Conservation (phyloP, 1,140 invertebrate genomes). For the Trinorchestia longiramus region DNA sequence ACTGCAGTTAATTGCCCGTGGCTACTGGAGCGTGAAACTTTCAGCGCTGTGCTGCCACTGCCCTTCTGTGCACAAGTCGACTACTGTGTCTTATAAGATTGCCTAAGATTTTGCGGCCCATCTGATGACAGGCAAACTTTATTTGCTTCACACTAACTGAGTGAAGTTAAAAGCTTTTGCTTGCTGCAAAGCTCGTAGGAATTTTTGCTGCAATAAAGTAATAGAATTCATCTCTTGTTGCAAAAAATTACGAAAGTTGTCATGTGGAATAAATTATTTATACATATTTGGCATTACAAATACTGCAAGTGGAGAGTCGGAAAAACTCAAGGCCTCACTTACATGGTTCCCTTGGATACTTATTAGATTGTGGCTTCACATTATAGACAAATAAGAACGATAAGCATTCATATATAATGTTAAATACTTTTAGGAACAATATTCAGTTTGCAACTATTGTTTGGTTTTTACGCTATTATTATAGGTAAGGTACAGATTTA, state of each 20-base stretch:
- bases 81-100: background rate
- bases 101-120: background rate
- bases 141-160: background rate
- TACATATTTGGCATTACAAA: background rate
- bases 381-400: background rate
- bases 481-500: background rate
- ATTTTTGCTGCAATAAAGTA: background rate
- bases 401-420: background rate
- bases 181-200: background rate
- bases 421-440: background rate
- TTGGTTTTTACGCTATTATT: background rate
- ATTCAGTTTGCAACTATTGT: background rate
- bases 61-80: background rate
- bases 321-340: background rate
- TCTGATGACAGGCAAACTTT: background rate
- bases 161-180: background rate
- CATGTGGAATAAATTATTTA: background rate
- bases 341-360: background rate
- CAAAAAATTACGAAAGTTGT: background rate
- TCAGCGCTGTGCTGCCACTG: background rate
- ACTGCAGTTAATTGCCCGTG: constrained; percentile 3
- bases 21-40: background rate
- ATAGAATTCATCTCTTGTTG: background rate
- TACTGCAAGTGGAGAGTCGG: background rate
- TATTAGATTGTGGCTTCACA: background rate